A percentile compares a stretch with the other conserved stretches of the same genome.
These are phyloP conservation scores for Sceloporus undulatus DNA, from an alignment of 2,113 vertebrate species.

Conservation along the genomic window DNA sequence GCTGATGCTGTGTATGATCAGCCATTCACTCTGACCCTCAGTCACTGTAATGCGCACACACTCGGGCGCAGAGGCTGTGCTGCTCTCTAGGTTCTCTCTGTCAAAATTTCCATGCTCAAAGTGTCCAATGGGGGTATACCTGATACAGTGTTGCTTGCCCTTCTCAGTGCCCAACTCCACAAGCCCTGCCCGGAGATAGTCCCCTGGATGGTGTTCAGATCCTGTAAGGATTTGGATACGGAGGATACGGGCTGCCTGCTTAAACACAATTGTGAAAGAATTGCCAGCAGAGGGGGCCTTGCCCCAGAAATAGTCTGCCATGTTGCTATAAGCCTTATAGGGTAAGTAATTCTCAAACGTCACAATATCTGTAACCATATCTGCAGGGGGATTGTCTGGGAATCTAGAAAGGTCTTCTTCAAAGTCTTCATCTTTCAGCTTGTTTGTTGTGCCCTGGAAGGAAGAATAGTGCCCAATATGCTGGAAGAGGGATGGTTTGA, in stretches of 20 bases:
- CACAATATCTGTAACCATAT: conserved; percentile 78
- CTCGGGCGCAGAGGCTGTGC: conserved; percentile 31
- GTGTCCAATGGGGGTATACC: conserved; percentile 74
- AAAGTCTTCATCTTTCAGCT: conserved; percentile 81
- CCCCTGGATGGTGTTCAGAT: conserved; percentile 13
- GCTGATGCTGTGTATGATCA: conserved; percentile 81
- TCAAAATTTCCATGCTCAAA: conserved; percentile 80
- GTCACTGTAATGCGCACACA: conserved; percentile 84
- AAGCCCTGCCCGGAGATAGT: conserved; percentile 71
- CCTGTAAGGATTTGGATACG: conserved; percentile 81
- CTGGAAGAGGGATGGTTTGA: conserved; percentile 87
- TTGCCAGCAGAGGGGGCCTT: conserved; percentile 75
- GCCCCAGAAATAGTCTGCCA: conserved; percentile 79
- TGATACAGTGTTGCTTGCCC: conserved; percentile 63
- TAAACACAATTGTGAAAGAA: conserved; percentile 77
- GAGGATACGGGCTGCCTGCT: conserved; percentile 62
- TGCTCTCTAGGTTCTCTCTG: conserved; percentile 67
- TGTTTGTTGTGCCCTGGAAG: conserved; percentile 78
- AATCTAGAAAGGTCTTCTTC: conserved; percentile 55
- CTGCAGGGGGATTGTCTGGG: conserved; percentile 79
- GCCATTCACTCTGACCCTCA: conserved; percentile 78
- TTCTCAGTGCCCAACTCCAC: conserved; percentile 78
- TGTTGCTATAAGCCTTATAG: conserved; percentile 77
- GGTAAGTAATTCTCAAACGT: conserved; percentile 64
- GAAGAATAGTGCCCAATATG: conserved; percentile 82